These are phyloP conservation scores for Mustela nigripes DNA, from an alignment of 2,113 vertebrate species.

Conservation along the genomic window DNA sequence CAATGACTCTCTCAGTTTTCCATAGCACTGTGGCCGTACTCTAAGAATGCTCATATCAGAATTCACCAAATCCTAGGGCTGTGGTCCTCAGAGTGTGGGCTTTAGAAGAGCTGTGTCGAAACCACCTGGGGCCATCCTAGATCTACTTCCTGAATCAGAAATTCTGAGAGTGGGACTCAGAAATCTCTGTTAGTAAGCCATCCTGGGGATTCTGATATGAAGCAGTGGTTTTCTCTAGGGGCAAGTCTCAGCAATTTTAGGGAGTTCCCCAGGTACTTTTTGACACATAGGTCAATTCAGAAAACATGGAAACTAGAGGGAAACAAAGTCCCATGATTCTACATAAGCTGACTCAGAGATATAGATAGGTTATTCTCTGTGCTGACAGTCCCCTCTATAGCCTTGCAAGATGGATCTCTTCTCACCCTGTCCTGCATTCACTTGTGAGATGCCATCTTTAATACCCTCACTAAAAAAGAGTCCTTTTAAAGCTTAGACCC, in stretches of 20 bases:
- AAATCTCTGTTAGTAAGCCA: background rate
- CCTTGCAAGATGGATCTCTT: background rate
- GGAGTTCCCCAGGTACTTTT: background rate
- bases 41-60: background rate
- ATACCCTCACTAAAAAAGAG: background rate
- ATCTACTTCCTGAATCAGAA: background rate
- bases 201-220: background rate
- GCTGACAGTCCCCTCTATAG: background rate
- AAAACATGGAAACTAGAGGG: background rate
- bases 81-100: background rate
- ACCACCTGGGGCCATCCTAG: background rate
- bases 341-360: background rate
- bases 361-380: background rate
- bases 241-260: background rate
- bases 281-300: background rate
- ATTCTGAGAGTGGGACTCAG: background rate
- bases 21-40: background rate
- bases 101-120: background rate
- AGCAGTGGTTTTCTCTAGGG: background rate
- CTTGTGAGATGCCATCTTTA: background rate
- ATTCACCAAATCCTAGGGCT: background rate
- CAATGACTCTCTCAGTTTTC: background rate
- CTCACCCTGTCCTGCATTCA: background rate
- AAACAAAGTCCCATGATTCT: background rate
- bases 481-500: background rate